Evolutionary conservation across 2,888 invertebrate genomes (phyloP), one percentile per base, ranked within the genome.

Genomic region (Drosophila subquinaria): DNA sequence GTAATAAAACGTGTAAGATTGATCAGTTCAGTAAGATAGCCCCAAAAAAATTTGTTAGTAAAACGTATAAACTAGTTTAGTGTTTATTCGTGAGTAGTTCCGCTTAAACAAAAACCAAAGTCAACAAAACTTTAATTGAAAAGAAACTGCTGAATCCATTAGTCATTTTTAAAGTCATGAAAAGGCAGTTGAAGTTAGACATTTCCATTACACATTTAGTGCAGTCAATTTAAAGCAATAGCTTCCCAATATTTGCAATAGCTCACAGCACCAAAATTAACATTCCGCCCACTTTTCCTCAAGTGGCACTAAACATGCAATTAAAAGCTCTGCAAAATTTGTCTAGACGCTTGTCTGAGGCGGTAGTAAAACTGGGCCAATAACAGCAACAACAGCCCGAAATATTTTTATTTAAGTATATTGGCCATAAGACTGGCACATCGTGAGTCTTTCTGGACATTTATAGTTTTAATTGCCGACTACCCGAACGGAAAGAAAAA

Each of bases 261-360:
- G 61, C 36, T 51, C 63, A 47, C 40, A 30, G 43, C 33, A 5
- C 30, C 52, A 30, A 70, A 73, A 61, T 73, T 47, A 62, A 71
- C 53, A 57, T 63, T 62, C 42, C 69, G 57, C 73, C 67, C 61
- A 73, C 61, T 61, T 51, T n/a, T 55, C 62, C 56, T 50, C 55
- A 56, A 74, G 67, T 55, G 71, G 61, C 70, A 80, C 72, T 82
- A 75, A 80, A 73, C 75, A 67, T 73, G 85, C 78, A 80, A 85
- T 82, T 85, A 82, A 78, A 74, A 77, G 67, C 80, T 67, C 57
- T 71, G 70, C 66, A 66, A 73, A 79, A 68, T 55, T 73, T 50
- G 82, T 82, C 73, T 80, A 85, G 82, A 85, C 85, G 20, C 27
- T 53, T 42, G 76, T 72, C 76, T 67, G 61, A 38, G 43, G 13